A percentile compares a stretch with the other conserved stretches of the same genome.
Conservation (phyloP, 2,113 vertebrate genomes). For the Rana temporaria region DNA sequence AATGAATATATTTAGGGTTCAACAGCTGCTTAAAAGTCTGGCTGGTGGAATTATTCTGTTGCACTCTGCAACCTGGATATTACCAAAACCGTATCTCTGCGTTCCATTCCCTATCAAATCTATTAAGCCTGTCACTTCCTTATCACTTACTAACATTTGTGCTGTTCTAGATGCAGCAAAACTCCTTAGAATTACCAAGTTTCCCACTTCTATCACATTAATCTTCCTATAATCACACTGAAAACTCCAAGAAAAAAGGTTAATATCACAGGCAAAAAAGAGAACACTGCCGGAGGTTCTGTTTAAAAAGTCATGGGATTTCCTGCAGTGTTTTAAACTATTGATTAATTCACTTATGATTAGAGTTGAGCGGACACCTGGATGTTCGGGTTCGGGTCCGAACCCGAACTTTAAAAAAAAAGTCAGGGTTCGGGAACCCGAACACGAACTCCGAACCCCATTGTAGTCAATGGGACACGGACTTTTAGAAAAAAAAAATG, state of each 20-base stretch:
- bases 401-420: too few relatives aligned
- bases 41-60: background rate
- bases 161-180: conserved; percentile 17
- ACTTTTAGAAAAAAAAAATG: too few relatives aligned
- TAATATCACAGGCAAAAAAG: background rate
- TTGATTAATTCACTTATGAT: background rate
- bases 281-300: background rate
- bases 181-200: conserved; percentile 22
- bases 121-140: conserved; percentile 36
- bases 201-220: conserved; percentile 5
- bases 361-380: too few relatives aligned
- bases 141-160: conserved; percentile 24
- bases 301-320: conserved; percentile 2
- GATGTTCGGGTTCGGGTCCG: too few relatives aligned
- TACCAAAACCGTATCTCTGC: conserved; percentile 16
- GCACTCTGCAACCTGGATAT: background rate
- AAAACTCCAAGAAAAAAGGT: conserved; percentile 21
- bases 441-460: too few relatives aligned
- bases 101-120: conserved; percentile 35
- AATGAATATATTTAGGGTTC: background rate
- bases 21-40: background rate
- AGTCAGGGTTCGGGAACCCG: too few relatives aligned
- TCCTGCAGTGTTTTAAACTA: background rate
- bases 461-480: too few relatives aligned
- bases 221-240: conserved; percentile 25